Evolutionary conservation across 2,888 invertebrate species (phyloP), one percentile per base, ranked within the genome.

Genomic region (Nemotelus nigrinus): DNA sequence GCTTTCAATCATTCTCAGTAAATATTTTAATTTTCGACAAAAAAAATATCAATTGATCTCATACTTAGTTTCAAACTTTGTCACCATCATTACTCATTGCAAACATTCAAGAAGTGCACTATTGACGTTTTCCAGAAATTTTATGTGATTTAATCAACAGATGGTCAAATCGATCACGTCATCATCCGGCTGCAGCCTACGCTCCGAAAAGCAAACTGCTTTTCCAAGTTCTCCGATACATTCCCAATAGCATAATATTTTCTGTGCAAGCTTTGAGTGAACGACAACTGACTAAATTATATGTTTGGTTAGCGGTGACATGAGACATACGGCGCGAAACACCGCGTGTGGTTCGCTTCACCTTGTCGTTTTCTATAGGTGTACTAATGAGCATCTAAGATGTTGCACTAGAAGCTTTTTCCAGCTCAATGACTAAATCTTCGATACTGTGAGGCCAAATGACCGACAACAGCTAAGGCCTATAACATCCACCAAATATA

Each of bases 41-140:
- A 25, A 25, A 25, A 25, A 25, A 25, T 25, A 25, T 25, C 25
- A 25, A 25, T 25, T 57, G 57, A 57, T 57, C 3, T 57, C 57
- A 64, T n/a, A 10, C 8, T 8, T 64, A 64, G 45, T 57, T 3
- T 57, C 4, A 7, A 57, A 57, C 45, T 64, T 63, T 8, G 44
- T 10, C 64, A 57, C 57, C 4, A 57, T 10, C 7, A 64, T 44
- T 64, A 64, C 45, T 64, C 64, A 64, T 64, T 64, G 64, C 64
- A 64, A 44, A 45, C 45, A 10, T 43, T 44, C 45, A 10, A 64
- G 8, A 39, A 63, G 41, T 63, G 63, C 63, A 63, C 7, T 39
- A 63, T 43, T 63, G 43, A 63, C 43, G 43, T 47, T 50, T 48
- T 48, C 47, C 39, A 48, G 6, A 25, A 48, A 67, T 10, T 67